Evolutionary conservation across 2,113 vertebrate genomes (phyloP).

Genomic region (Albula goreensis): DNA sequence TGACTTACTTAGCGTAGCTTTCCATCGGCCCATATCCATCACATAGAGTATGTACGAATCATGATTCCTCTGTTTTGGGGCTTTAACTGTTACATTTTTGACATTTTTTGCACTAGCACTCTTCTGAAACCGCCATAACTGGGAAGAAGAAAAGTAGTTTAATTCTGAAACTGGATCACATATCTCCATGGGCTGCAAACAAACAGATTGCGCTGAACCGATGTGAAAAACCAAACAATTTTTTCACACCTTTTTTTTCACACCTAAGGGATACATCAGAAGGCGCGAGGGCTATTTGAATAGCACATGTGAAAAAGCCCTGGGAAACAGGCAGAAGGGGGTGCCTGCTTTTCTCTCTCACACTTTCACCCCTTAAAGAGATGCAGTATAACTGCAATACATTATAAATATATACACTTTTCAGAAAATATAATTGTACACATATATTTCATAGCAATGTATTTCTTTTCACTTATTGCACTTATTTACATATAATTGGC

Average conservation of each 20-base stretch:
- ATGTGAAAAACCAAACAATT: background rate
- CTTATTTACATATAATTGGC: too few species aligned
- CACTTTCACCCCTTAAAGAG: too few species aligned
- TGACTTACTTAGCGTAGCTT: too few species aligned
- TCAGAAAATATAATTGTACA: too few species aligned
- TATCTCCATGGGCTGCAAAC: background rate
- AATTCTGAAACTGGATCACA: background rate
- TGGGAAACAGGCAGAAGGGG: background rate
- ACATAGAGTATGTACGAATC: too few species aligned
- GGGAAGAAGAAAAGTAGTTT: background rate
- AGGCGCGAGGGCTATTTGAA: background rate
- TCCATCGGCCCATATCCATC: too few species aligned
- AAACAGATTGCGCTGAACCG: background rate
- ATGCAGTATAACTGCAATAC: too few species aligned
- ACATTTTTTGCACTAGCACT: background rate
- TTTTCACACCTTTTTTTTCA: background rate
- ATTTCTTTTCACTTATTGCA: too few species aligned
- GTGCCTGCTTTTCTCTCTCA: constrained; percentile 9
- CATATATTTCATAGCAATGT: too few species aligned
- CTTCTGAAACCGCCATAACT: background rate
- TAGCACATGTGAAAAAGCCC: background rate
- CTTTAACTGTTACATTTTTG: background rate
- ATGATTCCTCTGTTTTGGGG: background rate
- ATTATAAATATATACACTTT: too few species aligned
- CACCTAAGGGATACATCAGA: background rate